A percentile compares a stretch with the other conserved stretches of the same genome.
phyloP scores from a whole-genome alignment of 1,140 invertebrate species.

The Drosophila azteca region DNA sequence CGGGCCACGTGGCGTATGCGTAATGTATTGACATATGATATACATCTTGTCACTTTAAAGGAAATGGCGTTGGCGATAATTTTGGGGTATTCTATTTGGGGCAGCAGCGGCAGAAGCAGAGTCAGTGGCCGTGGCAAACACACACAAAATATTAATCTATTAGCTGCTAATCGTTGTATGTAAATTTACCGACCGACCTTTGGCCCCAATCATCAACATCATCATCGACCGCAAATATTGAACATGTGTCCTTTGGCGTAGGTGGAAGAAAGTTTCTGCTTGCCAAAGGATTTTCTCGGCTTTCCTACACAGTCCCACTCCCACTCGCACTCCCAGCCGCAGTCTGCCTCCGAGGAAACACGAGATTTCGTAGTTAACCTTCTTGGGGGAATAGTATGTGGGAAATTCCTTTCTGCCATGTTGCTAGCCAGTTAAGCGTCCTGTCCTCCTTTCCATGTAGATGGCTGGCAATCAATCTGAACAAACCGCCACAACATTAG shows the following conservation, averaged over 20 bases:
- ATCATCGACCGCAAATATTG: slow-evolving; percentile 56
- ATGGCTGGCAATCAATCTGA: slow-evolving; percentile 39
- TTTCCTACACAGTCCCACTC: neutral
- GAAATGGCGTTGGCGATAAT: slow-evolving; percentile 21
- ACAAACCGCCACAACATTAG: slow-evolving; percentile 29
- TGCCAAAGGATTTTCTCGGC: slow-evolving; percentile 15
- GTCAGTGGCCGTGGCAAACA: slow-evolving; percentile 45
- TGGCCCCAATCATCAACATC: slow-evolving; percentile 42
- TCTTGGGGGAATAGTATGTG: neutral
- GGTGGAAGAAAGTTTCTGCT: slow-evolving; percentile 21
- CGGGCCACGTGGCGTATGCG: slow-evolving; percentile 39
- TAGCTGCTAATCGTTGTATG: slow-evolving; percentile 78
- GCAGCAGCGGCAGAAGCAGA: neutral
- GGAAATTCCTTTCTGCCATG: slow-evolving; percentile 16
- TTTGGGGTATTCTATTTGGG: slow-evolving; percentile 16
- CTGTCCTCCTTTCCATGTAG: neutral
- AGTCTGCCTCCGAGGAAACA: neutral
- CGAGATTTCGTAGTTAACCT: slow-evolving; percentile 5
- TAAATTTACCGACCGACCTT: slow-evolving; percentile 67
- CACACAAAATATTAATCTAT: slow-evolving; percentile 68
- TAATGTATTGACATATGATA: slow-evolving; percentile 62
- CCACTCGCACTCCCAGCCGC: no score
- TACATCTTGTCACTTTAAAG: slow-evolving; percentile 45
- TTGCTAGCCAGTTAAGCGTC: slow-evolving; percentile 33
- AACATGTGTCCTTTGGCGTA: slow-evolving; percentile 42